A percentile compares a stretch with the other conserved stretches of the same genome.
These are phyloP conservation scores for Noctuana brunneofusca DNA, from an alignment of 2,888 invertebrate genomes.

Conservation along the genomic window DNA sequence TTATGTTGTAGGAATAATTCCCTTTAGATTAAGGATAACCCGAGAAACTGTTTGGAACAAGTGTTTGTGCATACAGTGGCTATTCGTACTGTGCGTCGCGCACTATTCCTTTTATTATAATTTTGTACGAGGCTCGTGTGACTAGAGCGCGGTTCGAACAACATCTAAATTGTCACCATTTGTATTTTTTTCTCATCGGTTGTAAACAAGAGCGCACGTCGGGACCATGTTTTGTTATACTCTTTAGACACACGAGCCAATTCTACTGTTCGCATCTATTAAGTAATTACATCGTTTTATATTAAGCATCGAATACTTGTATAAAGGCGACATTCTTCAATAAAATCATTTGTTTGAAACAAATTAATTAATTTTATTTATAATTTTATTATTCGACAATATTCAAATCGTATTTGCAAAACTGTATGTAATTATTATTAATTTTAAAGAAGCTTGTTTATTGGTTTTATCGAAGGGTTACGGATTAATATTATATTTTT, in stretches of 20 bases:
- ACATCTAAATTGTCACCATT: slow-evolving; percentile 3
- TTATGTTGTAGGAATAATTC: slow-evolving; percentile 77
- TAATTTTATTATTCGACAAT: slow-evolving; percentile 6
- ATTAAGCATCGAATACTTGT: slow-evolving; percentile 41
- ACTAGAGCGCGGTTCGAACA: slow-evolving; percentile 10
- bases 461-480: slow-evolving; percentile 45
- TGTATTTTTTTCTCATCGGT: slow-evolving; percentile 5
- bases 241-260: slow-evolving; percentile 19
- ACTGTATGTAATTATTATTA: slow-evolving; percentile 41
- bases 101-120: slow-evolving; percentile 32
- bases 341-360: slow-evolving; percentile 5
- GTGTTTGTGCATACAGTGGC: slow-evolving; percentile 55
- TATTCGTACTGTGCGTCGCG: slow-evolving; percentile 33
- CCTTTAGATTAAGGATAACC: slow-evolving; percentile 70
- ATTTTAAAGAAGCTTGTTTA: slow-evolving; percentile 48
- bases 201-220: slow-evolving; percentile 34
- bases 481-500: slow-evolving; percentile 59
- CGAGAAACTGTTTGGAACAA: slow-evolving; percentile 60
- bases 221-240: slow-evolving; percentile 41
- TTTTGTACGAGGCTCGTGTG: slow-evolving; percentile 21
- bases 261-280: slow-evolving; percentile 3
- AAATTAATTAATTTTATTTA: slow-evolving; percentile 8
- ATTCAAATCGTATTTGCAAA: slow-evolving; percentile 35
- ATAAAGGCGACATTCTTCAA: slow-evolving; percentile 31
- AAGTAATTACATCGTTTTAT: slow-evolving; percentile 17